phyloP scores from a whole-genome alignment of 30 jellyfish, hydroid and myxozoan species.

The Turritopsis rubra region DNA sequence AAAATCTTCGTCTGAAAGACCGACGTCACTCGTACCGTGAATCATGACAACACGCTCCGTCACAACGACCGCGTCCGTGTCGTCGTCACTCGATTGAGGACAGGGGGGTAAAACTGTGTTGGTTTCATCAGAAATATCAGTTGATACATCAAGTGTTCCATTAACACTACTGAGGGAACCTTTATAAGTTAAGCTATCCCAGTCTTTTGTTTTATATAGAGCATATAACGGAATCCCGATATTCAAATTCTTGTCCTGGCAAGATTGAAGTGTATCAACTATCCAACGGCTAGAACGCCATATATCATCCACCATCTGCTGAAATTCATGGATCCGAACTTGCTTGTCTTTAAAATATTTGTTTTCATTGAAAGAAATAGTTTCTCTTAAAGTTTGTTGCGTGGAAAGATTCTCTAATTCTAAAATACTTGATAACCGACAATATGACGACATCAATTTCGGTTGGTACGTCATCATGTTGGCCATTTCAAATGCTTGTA shows the following conservation, averaged over 20 bases:
- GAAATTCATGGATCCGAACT: conserved; percentile 47
- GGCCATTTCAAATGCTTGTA: conserved; percentile 85
- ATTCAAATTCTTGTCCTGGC: conserved; percentile 60
- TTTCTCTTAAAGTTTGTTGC: conserved; percentile 74
- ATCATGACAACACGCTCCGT: conserved; percentile 42
- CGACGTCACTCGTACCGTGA: conserved; percentile 88
- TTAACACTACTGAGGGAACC: conserved; percentile 3
- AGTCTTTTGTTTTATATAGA: conserved; percentile 22
- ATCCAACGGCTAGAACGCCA: conserved; percentile 97
- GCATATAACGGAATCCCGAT: conserved; percentile 58
- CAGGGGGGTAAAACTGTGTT: not conserved
- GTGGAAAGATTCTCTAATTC: conserved; percentile 69
- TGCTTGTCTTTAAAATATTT: conserved; percentile 63
- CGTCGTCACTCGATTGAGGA: conserved; percentile 33
- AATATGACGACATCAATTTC: conserved; percentile 77
- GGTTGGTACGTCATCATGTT: conserved; percentile 93
- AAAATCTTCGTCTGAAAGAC: conserved; percentile 42
- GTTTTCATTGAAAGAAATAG: conserved; percentile 68
- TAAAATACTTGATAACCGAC: conserved; percentile 77
- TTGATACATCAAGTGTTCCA: not conserved
- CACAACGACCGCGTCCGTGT: conserved; percentile 19
- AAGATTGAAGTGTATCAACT: conserved; percentile 72
- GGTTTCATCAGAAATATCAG: not conserved
- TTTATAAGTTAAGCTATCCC: not conserved
- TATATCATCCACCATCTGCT: conserved; percentile 61